Evolutionary conservation across 1,140 invertebrate genomes (phyloP), one percentile per base, ranked within the genome.

Genomic region (Aphaenogaster ashmeadi): DNA sequence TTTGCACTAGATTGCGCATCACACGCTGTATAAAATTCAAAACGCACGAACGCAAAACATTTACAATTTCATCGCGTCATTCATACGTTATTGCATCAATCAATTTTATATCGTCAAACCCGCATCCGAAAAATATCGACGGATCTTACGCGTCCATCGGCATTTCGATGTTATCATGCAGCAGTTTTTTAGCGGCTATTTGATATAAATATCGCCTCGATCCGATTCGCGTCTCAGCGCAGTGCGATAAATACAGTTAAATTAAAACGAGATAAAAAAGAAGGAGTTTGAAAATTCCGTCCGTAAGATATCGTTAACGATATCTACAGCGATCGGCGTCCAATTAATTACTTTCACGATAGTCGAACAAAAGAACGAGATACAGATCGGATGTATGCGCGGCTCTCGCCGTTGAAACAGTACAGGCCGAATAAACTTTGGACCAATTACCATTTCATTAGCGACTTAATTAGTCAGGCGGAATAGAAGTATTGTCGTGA

Each of bases 361-460:
- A n/a, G 62, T 50, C 78, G 62, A 60, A 60, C 21, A 36, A 72
- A 83, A 74, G 8, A 7, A 58, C 41, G 36, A 72, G 5, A 13
- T 58, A 21, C 11, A 33, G 5, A 33, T 58, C 7, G 60, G 18
- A 60, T 79, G 44, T 66, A 18, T 15, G 54, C 60, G 1, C 38
- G 44, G 13, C 11, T 74, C 27, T 44, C 41, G 47, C 50, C 33
- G 27, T 85, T 58, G 69, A 47, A 50, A 50, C 56, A 58, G 64
- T 47, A 54, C 33, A n/a, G 41, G 1, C n/a, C 54, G 64, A 2
- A 27, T 75, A 72, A 50, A 90, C 89, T 80, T 90, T 79, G 69
- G 21, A 54, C 50, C 38, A 88, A 90, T 90, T 90, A 90, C 74
- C 79, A 75, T 85, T 90, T 90, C 79, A 86, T 88, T 85, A 75